These are phyloP conservation scores for Tangara arthus DNA, from an alignment of 2,797 vertebrate genomes.

Conservation along the genomic window DNA sequence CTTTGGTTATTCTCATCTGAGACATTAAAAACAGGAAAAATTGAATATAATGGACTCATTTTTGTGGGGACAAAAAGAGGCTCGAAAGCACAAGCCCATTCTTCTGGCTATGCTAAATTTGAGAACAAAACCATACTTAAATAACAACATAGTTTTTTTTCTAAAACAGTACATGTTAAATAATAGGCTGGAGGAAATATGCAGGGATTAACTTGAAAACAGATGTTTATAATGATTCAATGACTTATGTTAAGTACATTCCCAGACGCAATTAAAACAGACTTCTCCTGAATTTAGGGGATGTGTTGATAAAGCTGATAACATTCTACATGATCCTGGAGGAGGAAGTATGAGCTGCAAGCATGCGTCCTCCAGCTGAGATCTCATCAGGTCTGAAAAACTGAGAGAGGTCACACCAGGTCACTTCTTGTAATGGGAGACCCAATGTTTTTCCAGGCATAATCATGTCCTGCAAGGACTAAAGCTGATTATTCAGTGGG, in stretches of 20 bases:
- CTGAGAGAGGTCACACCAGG: neutral
- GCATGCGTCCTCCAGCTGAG: slow-evolving; percentile 13
- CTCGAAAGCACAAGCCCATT: neutral
- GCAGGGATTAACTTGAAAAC: slow-evolving; percentile 39
- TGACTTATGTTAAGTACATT: slow-evolving; percentile 40
- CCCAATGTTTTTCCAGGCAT: neutral
- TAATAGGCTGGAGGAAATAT: slow-evolving; percentile 43
- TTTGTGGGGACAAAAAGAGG: neutral
- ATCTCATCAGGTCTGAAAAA: slow-evolving; percentile 24
- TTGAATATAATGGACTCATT: neutral
- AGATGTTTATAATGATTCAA: slow-evolving; percentile 41
- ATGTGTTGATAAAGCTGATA: slow-evolving; percentile 59
- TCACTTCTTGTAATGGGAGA: neutral
- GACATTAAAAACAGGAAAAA: neutral
- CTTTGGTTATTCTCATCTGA: neutral
- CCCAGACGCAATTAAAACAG: slow-evolving; percentile 34
- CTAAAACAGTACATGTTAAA: neutral
- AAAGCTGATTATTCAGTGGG: neutral
- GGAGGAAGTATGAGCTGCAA: slow-evolving; percentile 23
- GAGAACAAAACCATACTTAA: slow-evolving; percentile 6
- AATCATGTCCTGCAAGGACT: neutral
- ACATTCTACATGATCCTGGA: slow-evolving; percentile 43
- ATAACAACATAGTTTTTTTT: neutral
- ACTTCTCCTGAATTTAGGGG: slow-evolving; percentile 34
- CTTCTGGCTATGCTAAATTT: slow-evolving; percentile 5